A percentile compares a stretch with the other conserved stretches of the same genome.
Evolutionary conservation across 2,113 vertebrate species (phyloP).

Genomic region (Rynchops niger): DNA sequence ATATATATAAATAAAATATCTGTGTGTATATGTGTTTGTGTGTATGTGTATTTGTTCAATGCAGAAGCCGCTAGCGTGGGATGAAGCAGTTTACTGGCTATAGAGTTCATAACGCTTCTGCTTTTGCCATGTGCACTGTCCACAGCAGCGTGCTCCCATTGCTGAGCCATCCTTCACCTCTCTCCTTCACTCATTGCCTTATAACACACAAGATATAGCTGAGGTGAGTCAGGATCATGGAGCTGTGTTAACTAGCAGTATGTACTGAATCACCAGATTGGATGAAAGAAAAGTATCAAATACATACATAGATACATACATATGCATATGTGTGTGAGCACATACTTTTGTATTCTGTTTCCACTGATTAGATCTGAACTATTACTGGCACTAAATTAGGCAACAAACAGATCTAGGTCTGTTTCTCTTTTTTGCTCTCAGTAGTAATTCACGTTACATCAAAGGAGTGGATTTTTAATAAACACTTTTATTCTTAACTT

Average conservation of each 20-base stretch:
- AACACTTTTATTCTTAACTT: neutral
- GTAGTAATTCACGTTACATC: neutral
- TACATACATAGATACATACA: neutral
- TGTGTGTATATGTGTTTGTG: neutral
- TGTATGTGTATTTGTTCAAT: neutral
- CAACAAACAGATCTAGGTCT: neutral
- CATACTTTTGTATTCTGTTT: neutral
- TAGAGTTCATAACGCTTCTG: neutral
- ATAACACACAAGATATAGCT: neutral
- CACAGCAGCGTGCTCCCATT: neutral
- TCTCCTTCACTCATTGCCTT: neutral
- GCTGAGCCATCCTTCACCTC: neutral
- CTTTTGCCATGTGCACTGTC: neutral
- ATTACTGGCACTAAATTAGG: neutral
- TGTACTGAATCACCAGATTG: neutral
- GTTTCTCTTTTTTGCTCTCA: neutral
- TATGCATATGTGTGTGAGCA: neutral
- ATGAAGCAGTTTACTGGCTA: neutral
- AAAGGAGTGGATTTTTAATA: conserved; percentile 5
- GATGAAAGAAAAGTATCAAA: neutral
- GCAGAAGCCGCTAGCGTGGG: neutral
- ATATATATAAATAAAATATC: neutral
- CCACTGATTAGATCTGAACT: neutral
- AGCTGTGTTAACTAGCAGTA: neutral
- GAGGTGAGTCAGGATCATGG: neutral